Conservation (phyloP, 2,797 vertebrate genomes). For the Mergus octosetaceus region DNA sequence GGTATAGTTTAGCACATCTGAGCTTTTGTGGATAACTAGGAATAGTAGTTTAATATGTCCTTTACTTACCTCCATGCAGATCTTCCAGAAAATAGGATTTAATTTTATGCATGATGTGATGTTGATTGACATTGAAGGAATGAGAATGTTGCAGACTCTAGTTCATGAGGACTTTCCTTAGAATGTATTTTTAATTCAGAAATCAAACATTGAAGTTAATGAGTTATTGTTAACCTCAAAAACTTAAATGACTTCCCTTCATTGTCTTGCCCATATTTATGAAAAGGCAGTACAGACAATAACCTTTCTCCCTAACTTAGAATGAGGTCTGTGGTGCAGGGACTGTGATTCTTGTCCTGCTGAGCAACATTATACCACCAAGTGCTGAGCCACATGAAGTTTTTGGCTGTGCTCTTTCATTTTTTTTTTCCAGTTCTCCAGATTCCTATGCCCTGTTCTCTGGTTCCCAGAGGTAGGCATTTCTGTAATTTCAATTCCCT, state of each 20-base stretch:
- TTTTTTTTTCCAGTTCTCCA: conserved; percentile 42
- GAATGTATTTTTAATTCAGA: not conserved
- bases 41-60: not conserved
- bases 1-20: not conserved
- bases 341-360: conserved; percentile 40
- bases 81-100: not conserved
- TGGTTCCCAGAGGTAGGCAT: conserved; percentile 82
- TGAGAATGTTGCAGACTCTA: not conserved
- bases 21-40: not conserved
- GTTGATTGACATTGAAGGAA: not conserved
- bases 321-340: not conserved
- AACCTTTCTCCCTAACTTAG: conserved; percentile 4
- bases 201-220: conserved; percentile 26
- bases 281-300: not conserved
- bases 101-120: not conserved
- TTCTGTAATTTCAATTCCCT: conserved; percentile 77
- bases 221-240: not conserved
- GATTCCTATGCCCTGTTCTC: conserved; percentile 67
- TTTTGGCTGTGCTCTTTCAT: conserved; percentile 39
- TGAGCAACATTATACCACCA: conserved; percentile 48
- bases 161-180: not conserved
- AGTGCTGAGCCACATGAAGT: conserved; percentile 47
- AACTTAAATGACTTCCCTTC: conserved; percentile 12
- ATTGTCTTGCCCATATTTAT: not conserved
- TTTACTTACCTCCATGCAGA: not conserved